Percentiles rank a stretch among this genome's conserved stretches.
phyloP scores from a whole-genome alignment of 2,888 invertebrate species.

The Drosophila mimetica region DNA sequence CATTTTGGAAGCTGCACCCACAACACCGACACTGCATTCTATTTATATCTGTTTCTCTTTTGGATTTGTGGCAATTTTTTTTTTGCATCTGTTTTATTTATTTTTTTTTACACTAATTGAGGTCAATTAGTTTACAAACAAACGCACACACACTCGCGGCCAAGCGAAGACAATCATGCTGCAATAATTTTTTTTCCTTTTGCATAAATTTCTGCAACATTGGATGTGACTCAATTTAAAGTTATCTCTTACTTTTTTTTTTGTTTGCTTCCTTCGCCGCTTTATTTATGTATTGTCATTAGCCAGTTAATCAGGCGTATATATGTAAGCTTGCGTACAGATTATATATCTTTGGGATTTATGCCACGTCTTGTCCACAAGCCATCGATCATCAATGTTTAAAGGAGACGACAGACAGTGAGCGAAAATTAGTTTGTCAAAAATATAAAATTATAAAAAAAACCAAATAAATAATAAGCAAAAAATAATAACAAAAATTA shows the following conservation, averaged over 20 bases:
- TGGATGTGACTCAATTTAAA: constrained; percentile 58
- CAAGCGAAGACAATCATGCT: constrained; percentile 48
- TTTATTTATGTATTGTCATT: constrained; percentile 21
- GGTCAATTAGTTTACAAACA: constrained; percentile 82
- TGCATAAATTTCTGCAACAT: constrained; percentile 63
- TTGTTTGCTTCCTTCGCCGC: not conserved
- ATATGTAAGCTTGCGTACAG: constrained; percentile 8
- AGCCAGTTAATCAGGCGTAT: constrained; percentile 15
- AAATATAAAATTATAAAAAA: not conserved
- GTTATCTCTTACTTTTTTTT: constrained; percentile 16
- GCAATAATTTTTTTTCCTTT: constrained; percentile 23
- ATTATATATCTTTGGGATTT: constrained; percentile 48
- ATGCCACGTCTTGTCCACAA: constrained; percentile 49
- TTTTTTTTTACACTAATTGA: constrained; percentile 77
- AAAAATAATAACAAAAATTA: not conserved
- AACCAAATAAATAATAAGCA: not conserved
- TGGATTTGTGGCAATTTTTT: constrained; percentile 5
- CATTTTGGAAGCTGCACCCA: constrained; percentile 1
- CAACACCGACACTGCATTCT: not conserved
- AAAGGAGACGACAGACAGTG: constrained; percentile 28
- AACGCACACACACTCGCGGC: constrained; percentile 19
- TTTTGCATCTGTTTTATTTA: constrained; percentile 39
- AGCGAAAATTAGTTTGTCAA: not conserved
- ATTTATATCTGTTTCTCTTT: constrained; percentile 1
- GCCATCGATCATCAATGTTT: constrained; percentile 72